Conservation (phyloP, 2,113 vertebrate genomes). For the Myrmecophaga tridactyla region DNA sequence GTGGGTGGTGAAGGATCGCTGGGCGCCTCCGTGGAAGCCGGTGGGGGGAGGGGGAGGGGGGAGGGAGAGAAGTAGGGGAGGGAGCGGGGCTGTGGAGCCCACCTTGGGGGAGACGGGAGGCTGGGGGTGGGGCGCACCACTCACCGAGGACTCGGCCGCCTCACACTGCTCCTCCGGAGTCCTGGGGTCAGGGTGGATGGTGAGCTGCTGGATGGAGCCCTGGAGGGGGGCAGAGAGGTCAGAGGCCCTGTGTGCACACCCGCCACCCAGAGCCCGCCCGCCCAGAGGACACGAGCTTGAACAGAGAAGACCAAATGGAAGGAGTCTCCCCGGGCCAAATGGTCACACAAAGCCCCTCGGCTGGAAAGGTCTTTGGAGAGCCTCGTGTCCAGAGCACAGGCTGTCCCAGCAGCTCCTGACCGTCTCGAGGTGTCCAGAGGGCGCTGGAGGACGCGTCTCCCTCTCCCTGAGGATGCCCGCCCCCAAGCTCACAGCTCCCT, state of each 20-base stretch:
- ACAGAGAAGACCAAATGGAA: not conserved
- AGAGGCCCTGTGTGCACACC: not conserved
- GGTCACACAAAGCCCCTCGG: too few relatives aligned
- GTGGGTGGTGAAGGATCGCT: not conserved
- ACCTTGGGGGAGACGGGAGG: too few relatives aligned
- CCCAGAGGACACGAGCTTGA: too few relatives aligned
- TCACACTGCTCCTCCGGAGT: slow-evolving; percentile 92
- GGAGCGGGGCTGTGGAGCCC: too few relatives aligned
- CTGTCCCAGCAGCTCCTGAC: not conserved
- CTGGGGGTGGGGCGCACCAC: slow-evolving; percentile 59
- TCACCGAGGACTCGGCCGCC: slow-evolving; percentile 94
- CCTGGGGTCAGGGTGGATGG: slow-evolving; percentile 87
- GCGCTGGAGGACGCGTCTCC: fast-evolving
- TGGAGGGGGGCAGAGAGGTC: slow-evolving; percentile 70
- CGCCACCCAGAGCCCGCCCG: too few relatives aligned
- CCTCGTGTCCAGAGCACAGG: not conserved
- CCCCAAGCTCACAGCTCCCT: too few relatives aligned
- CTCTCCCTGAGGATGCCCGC: not conserved
- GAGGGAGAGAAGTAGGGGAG: too few relatives aligned
- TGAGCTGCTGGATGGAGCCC: slow-evolving; percentile 95
- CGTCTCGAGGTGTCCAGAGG: not conserved
- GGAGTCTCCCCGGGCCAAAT: too few relatives aligned
- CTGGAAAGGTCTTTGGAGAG: not conserved
- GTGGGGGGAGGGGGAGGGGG: fast-evolving
- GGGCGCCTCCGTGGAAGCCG: not conserved